A percentile compares a stretch with the other conserved stretches of the same genome.
Evolutionary conservation across 2,888 invertebrate species (phyloP).

Genomic region (Zygogramma bicolorata): DNA sequence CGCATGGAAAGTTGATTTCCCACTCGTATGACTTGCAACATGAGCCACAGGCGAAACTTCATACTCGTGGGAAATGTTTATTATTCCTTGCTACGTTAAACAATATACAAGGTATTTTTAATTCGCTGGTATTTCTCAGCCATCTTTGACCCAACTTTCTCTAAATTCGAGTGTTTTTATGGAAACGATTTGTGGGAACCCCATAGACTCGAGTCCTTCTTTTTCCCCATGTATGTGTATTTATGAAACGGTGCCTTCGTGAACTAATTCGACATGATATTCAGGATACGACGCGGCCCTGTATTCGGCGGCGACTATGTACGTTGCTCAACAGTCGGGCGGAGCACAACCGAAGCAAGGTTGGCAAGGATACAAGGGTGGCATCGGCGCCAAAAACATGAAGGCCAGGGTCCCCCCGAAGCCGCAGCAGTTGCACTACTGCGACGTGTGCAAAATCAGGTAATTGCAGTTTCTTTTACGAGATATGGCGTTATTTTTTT

Average conservation of each 20-base stretch:
- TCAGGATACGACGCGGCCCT: slow-evolving; percentile 95
- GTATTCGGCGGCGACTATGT: slow-evolving; percentile 95
- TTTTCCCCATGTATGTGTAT: slow-evolving; percentile 49
- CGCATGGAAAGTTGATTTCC: no score
- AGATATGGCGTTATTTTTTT: neutral
- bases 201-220: neutral
- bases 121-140: no score
- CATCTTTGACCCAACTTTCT: no score
- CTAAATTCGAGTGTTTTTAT: no score
- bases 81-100: no score
- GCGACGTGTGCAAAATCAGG: slow-evolving; percentile 98
- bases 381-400: slow-evolving; percentile 73
- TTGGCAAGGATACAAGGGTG: slow-evolving; percentile 74
- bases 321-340: slow-evolving; percentile 85
- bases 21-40: no score
- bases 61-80: no score
- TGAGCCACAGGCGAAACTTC: no score
- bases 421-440: slow-evolving; percentile 95
- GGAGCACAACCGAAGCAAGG: slow-evolving; percentile 71
- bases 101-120: no score
- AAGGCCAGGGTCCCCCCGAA: slow-evolving; percentile 86
- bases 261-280: slow-evolving; percentile 77
- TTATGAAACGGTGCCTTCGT: no score
- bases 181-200: neutral
- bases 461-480: slow-evolving; percentile 62